Conservation (phyloP, 2,888 invertebrate species). For the Epiblema foenella region DNA sequence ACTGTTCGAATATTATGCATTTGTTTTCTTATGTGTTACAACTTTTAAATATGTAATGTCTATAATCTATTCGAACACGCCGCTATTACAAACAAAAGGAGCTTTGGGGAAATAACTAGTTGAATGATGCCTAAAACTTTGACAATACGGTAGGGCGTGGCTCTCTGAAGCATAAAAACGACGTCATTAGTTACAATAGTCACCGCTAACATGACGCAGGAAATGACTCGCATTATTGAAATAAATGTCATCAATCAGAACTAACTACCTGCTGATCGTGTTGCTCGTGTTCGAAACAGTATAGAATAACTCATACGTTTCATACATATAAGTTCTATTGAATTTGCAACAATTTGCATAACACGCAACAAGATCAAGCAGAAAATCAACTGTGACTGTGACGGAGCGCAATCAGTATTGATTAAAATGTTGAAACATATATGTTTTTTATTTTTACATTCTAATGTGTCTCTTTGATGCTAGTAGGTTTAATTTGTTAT, state of each 20-base stretch:
- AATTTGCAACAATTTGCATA: background rate
- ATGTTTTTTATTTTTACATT: background rate
- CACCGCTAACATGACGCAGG: slow-evolving; percentile 3
- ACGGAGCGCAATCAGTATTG: background rate
- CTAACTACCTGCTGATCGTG: too few relatives aligned
- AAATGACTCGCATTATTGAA: background rate
- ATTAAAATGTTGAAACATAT: background rate
- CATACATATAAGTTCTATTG: background rate
- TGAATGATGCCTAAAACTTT: slow-evolving; percentile 21
- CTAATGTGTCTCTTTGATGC: background rate
- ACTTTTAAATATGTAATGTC: too few relatives aligned
- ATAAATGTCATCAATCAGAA: background rate
- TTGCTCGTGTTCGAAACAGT: too few relatives aligned
- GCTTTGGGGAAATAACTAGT: background rate
- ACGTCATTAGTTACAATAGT: slow-evolving; percentile 21
- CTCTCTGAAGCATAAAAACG: slow-evolving; percentile 10
- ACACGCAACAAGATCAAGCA: background rate
- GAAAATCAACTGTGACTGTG: background rate
- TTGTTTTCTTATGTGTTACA: too few relatives aligned
- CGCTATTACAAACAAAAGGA: too few relatives aligned
- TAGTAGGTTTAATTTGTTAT: background rate
- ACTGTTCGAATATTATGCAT: too few relatives aligned
- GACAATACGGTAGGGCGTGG: slow-evolving; percentile 21
- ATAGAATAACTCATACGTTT: too few relatives aligned
- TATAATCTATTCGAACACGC: too few relatives aligned